Base-by-base conservation (phyloP, 2,113 vertebrate species). In the Mormyrus iriodes region DNA sequence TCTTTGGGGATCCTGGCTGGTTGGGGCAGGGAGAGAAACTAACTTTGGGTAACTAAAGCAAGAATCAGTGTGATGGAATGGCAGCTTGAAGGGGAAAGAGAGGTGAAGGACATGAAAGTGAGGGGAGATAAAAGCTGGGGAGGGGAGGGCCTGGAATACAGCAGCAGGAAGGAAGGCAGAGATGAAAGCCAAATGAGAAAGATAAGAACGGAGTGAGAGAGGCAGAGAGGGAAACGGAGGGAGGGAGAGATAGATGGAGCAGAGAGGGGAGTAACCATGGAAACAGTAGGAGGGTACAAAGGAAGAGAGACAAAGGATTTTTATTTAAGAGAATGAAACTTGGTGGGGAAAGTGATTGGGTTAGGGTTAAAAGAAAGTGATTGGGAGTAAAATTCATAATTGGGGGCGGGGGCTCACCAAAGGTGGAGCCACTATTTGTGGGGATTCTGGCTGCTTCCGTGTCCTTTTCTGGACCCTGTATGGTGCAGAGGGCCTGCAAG, bases 1-100 rank as follows among this genome's bases (percentile, higher is more conserved):
- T 93, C 93, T 95, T 95, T 95, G 94, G 95, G 95, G 95, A 96
- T 95, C 93, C 93, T 95, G 94, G 95, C 95, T 93, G 94, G 93
- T 95, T 94, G 94, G 94, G 94, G 94, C 95, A 93, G 90, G 91
- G 92, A 94, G 95, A 61, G 93, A 96, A 95, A 95, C 94, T 94
- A 89, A 49, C 52, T 42, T 49, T 51, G 13, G 27, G 85, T n/a
- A 83, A 61, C 39, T 46, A 88, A 88, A 55, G 49, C n/a, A 48
- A 61, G 17, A 85, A 85, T 58, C 83, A 53, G 48, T 52, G 39
- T 79, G 49, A 58, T 53, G 65, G 89, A 73, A 89, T 44, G 85
- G 55, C 83, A 73, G 89, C 55, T 85, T 89, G 88, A 89, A 76
- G 89, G 89, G 85, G 84, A 86, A 55, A 86, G 89, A 76, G 86